Evolutionary conservation across 2,113 vertebrate genomes (phyloP).

Genomic region (Tor tambroides): DNA sequence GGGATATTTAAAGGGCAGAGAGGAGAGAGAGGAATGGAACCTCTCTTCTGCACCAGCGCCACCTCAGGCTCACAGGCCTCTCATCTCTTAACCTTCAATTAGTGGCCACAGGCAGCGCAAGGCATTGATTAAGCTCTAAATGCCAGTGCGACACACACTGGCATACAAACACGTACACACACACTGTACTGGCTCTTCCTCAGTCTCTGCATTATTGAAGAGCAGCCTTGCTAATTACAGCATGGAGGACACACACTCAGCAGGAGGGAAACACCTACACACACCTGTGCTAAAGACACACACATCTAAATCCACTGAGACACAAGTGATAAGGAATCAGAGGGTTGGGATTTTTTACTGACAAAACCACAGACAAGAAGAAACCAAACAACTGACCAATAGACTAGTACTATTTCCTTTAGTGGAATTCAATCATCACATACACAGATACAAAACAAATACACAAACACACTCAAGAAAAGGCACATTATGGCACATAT

Average conservation of each 20-base stretch:
- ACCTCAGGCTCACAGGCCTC: slow-evolving; percentile 64
- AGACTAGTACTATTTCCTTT: background rate
- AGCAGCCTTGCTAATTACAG: slow-evolving; percentile 59
- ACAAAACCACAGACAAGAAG: background rate
- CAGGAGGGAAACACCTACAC: slow-evolving; percentile 40
- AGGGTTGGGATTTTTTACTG: background rate
- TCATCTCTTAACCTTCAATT: slow-evolving; percentile 82
- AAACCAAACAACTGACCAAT: background rate
- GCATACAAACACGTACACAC: slow-evolving; percentile 37
- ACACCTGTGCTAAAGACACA: slow-evolving; percentile 19
- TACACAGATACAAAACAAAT: background rate
- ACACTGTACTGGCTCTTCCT: slow-evolving; percentile 51
- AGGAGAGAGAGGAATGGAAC: slow-evolving; percentile 35
- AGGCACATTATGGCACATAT: background rate
- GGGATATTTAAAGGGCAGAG: slow-evolving; percentile 41
- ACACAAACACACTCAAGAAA: background rate
- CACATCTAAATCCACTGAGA: background rate
- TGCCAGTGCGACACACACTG: slow-evolving; percentile 67
- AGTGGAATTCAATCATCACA: background rate
- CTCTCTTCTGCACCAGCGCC: slow-evolving; percentile 46
- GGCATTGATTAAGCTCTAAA: slow-evolving; percentile 78
- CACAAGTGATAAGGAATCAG: background rate
- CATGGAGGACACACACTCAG: slow-evolving; percentile 50
- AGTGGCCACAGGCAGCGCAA: slow-evolving; percentile 73
- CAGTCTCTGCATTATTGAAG: slow-evolving; percentile 64